These are phyloP conservation scores for Calameuta idolon DNA, from an alignment of 2,888 invertebrate genomes.

Conservation along the genomic window DNA sequence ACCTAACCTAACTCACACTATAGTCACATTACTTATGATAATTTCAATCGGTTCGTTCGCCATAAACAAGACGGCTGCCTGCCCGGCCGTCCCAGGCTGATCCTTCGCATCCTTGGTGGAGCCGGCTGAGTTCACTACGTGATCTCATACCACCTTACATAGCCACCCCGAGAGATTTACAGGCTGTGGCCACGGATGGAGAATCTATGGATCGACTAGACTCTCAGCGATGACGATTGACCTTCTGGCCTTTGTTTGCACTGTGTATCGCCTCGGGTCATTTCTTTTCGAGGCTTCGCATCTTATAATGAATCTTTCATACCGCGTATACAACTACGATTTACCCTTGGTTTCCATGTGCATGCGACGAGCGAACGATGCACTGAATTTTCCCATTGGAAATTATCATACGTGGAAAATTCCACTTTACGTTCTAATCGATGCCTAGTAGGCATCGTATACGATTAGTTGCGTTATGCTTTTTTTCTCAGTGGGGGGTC, in stretches of 20 bases:
- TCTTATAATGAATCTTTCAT: slow-evolving; percentile 35
- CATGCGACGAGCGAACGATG: not conserved
- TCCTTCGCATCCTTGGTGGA: not conserved
- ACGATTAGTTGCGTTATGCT: not conserved
- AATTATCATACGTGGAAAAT: not conserved
- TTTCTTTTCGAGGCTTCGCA: slow-evolving; percentile 27
- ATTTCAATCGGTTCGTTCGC: not conserved
- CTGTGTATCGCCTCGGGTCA: not conserved
- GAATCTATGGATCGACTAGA: not conserved
- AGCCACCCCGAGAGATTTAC: not conserved
- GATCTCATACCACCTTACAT: not conserved
- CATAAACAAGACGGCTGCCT: slow-evolving; percentile 3
- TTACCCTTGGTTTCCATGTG: not conserved
- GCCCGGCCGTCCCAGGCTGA: not conserved
- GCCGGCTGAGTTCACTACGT: not conserved
- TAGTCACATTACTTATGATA: slow-evolving; percentile 5
- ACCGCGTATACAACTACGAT: not conserved
- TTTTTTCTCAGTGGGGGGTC: not conserved
- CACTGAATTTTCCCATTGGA: not conserved
- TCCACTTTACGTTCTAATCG: not conserved
- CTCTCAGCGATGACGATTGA: not conserved
- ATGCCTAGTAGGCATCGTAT: too few species aligned
- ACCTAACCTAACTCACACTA: not conserved
- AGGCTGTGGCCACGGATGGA: not conserved
- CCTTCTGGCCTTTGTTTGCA: not conserved